Evolutionary conservation across 2,797 vertebrate species (phyloP).

Genomic region (Dryobates pubescens): DNA sequence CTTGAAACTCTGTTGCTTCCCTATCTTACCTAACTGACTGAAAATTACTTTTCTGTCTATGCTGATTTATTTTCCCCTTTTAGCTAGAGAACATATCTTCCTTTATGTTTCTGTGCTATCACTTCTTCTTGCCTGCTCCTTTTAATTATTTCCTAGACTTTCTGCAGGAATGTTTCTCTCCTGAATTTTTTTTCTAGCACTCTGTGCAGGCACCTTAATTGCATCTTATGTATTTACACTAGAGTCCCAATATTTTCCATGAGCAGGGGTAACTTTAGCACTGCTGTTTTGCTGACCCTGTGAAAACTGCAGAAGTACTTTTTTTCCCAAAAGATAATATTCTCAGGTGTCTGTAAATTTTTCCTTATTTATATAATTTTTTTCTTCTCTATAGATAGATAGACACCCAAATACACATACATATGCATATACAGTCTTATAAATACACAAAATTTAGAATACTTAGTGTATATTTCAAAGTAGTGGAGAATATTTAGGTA

Average conservation of each 20-base stretch:
- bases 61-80: constrained; percentile 56
- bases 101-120: constrained; percentile 39
- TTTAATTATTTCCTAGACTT: constrained; percentile 51
- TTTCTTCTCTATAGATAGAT: too few species aligned
- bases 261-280: neutral
- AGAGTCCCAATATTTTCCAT: neutral
- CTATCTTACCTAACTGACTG: neutral
- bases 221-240: neutral
- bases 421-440: neutral
- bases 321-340: neutral
- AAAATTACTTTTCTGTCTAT: constrained; percentile 64
- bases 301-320: neutral
- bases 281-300: neutral
- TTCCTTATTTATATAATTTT: neutral
- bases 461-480: neutral
- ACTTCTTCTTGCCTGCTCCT: neutral
- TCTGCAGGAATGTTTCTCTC: neutral
- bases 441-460: neutral
- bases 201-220: neutral
- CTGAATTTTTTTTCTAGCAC: neutral
- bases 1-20: neutral
- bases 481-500: neutral
- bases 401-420: too few species aligned
- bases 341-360: fast-evolving
- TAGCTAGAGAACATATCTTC: constrained; percentile 52